Conservation (phyloP, 2,113 vertebrate genomes). For the Colistium nudipinnis region DNA sequence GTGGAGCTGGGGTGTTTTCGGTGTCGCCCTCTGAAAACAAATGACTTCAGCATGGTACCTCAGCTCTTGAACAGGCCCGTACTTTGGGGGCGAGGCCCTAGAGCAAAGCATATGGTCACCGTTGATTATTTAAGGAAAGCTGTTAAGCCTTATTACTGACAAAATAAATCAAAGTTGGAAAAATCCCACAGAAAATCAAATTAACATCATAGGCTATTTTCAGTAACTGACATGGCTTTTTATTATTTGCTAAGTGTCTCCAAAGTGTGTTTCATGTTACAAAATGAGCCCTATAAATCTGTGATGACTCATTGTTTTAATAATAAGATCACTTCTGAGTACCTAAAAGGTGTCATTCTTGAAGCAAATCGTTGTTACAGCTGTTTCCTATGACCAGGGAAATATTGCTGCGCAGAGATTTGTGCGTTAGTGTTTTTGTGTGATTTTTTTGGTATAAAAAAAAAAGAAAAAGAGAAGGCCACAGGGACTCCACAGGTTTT, state of each 20-base stretch:
- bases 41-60: conserved; percentile 40
- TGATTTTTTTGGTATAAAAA: neutral
- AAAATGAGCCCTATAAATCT: conserved; percentile 30
- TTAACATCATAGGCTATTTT: neutral
- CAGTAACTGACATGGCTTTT: neutral
- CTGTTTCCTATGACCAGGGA: conserved; percentile 30
- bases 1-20: conserved; percentile 26
- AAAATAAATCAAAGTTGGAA: neutral
- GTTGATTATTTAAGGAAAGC: conserved; percentile 26
- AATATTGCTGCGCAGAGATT: conserved; percentile 13
- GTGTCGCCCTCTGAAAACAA: conserved; percentile 52
- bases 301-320: conserved; percentile 55
- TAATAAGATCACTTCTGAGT: conserved; percentile 45
- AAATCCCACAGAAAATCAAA: conserved; percentile 3
- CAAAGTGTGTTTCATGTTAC: conserved; percentile 10
- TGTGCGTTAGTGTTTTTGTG: conserved; percentile 5
- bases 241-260: conserved; percentile 2
- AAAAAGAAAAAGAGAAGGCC: conserved; percentile 21
- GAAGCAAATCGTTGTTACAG: conserved; percentile 45
- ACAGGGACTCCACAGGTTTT: conserved; percentile 43
- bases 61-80: conserved; percentile 32
- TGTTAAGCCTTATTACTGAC: conserved; percentile 21
- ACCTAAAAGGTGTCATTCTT: conserved; percentile 33
- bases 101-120: neutral
- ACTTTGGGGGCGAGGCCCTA: neutral